Evolutionary conservation across 1,140 invertebrate species (phyloP), one percentile per base, ranked within the genome.

Genomic region (Zaprionus africanus): DNA sequence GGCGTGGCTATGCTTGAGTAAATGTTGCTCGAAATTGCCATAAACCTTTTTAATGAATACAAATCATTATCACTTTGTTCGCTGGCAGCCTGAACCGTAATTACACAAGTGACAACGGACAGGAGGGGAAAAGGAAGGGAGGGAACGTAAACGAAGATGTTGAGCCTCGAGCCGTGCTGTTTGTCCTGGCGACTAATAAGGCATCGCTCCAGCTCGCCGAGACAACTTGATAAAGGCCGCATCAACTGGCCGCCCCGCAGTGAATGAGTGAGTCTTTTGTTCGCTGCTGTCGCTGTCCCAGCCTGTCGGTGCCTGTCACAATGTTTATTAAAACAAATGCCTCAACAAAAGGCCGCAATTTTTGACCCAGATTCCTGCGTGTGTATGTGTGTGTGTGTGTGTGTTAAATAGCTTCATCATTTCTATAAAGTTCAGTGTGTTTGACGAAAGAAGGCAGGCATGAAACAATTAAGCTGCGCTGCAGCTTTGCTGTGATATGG

Each of bases 11-110:
- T 41, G 31, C 41, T 49, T 11, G 38, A 65, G 77, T 88, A 88
- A 87, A 90, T 90, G 79, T 85, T 73, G 79, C 81, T 81, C 76
- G 71, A 90, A 90, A 90, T 90, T 90, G 85, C 85, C 79, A 82
- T 90, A 90, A 90, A 90, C 85, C 85, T 90, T 90, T 90, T 85
- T 85, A 85, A 88, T 88, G 85, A 82, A 90, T 90, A 90, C 85
- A 90, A 90, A 90, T 90, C 85, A 90, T 90, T 90, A 90, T 90
- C 85, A 90, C 85, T 90, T 90, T 90, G 85, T 79, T 79, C 58
- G 56, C 81, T 74, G 67, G 85, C 81, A 84, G 81, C 71, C 84
- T 81, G 67, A 82, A 80, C 86, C 86, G 79, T 90, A 90, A 90
- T 90, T 90, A 90, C 84, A 69, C 61, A 78, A 79, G 71, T 77